Conservation (phyloP, 2,888 invertebrate genomes). For the Trissonchulus latispiculum region DNA sequence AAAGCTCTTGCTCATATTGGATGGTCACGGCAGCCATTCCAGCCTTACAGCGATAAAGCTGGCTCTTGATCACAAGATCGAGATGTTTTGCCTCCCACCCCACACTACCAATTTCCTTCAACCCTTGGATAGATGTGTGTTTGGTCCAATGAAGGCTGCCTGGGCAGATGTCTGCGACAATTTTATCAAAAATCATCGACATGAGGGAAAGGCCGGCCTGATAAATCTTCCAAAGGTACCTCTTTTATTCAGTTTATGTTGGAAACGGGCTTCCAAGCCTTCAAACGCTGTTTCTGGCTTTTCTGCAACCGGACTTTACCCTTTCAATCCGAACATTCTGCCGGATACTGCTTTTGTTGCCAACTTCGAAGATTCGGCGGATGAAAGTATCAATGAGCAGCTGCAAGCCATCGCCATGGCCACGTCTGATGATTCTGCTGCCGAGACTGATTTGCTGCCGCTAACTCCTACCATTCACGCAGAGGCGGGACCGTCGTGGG, state of each 20-base stretch:
- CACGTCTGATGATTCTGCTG: too few relatives aligned
- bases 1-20: not conserved
- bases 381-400: too few relatives aligned
- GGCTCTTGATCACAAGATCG: not conserved
- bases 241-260: not conserved
- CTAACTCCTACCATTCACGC: too few relatives aligned
- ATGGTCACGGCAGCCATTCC: slow-evolving; percentile 11
- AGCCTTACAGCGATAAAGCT: not conserved
- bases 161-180: not conserved
- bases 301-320: not conserved
- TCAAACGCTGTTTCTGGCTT: not conserved
- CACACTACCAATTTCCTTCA: slow-evolving; percentile 8
- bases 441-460: too few relatives aligned
- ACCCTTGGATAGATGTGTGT: not conserved
- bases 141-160: not conserved
- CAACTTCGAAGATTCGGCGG: too few relatives aligned
- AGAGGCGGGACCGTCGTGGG: too few relatives aligned
- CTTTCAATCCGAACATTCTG: not conserved
- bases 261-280: not conserved
- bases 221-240: too few relatives aligned
- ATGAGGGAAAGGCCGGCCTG: not conserved
- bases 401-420: too few relatives aligned
- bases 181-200: not conserved
- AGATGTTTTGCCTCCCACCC: slow-evolving; percentile 4
- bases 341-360: too few relatives aligned